Evolutionary conservation across 2,888 invertebrate species (phyloP).

Genomic region (Trissolcus brochymenae): DNA sequence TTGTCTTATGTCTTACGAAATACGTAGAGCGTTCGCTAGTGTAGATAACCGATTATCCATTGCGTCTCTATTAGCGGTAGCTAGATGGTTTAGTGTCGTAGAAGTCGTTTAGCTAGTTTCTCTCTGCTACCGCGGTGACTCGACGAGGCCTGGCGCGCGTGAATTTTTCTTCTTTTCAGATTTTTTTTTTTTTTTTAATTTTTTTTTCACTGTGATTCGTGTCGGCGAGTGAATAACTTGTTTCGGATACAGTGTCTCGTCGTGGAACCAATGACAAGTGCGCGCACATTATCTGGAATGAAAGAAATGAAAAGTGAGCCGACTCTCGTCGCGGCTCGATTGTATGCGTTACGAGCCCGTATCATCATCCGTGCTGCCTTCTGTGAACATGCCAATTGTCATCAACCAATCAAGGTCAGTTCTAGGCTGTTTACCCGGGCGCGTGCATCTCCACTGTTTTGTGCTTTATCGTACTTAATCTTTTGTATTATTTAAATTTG

Average conservation of each 20-base stretch:
- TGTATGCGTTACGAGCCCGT: slow-evolving; percentile 24
- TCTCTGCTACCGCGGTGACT: slow-evolving; percentile 71
- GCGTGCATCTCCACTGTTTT: slow-evolving; percentile 16
- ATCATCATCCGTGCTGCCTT: slow-evolving; percentile 58
- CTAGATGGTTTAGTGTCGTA: slow-evolving; percentile 71
- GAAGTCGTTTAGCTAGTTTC: slow-evolving; percentile 72
- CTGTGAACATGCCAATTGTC: slow-evolving; percentile 64
- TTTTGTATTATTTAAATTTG: slow-evolving; percentile 1
- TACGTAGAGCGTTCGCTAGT: slow-evolving; percentile 69
- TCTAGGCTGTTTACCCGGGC: slow-evolving; percentile 51
- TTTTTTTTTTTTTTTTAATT: neutral
- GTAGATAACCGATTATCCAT: slow-evolving; percentile 66
- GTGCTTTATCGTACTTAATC: slow-evolving; percentile 30
- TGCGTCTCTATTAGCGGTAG: slow-evolving; percentile 70
- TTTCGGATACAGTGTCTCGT: slow-evolving; percentile 43
- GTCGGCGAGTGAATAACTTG: slow-evolving; percentile 34
- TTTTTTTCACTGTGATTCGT: slow-evolving; percentile 60
- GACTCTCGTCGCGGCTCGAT: slow-evolving; percentile 28
- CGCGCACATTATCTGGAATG: slow-evolving; percentile 48
- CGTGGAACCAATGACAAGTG: slow-evolving; percentile 39
- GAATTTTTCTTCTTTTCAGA: neutral
- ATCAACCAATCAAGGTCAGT: slow-evolving; percentile 71
- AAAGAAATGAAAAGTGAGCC: slow-evolving; percentile 33
- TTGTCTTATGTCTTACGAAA: slow-evolving; percentile 72
- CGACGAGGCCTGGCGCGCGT: slow-evolving; percentile 62